Base-by-base conservation (phyloP, 2,888 invertebrate species). In the Caenorhabditis plicata region DNA sequence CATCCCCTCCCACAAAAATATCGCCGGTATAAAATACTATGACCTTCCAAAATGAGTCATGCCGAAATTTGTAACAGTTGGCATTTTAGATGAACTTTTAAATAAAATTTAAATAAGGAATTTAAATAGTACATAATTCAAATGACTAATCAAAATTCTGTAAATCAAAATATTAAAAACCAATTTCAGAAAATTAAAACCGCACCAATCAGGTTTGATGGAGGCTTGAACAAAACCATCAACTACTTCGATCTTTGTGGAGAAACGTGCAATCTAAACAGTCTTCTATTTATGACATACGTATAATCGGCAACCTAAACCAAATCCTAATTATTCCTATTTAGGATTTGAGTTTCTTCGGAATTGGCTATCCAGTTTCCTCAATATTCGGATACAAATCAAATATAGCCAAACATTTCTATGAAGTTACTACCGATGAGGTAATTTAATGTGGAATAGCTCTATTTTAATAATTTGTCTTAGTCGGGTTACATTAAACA, bases 321-420 rank as follows among this genome's bases (percentile, higher is more conserved):
- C n/a, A n/a, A n/a, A n/a, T n/a, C n/a, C n/a, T n/a, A n/a, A n/a
- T n/a, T n/a, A n/a, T n/a, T n/a, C n/a, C n/a, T 26, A 1, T 22
- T 23, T 48, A 54, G 53, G n/a, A 7, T 8, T 5, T 15, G 22
- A 19, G 27, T 44, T 23, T 31, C 15, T 54, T 62, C n/a, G 69
- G 60, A 4, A 20, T 64, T 9, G 32, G 45, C 9, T 70, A 63
- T 42, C 70, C 69, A n/a, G 48, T 64, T 1, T 53, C 69, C 3
- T 22, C 39, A 5, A 39, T 70, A 26, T 44, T 64, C 9, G 20
- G 35, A 1, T 73, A 70, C 49, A 44, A 68, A 33, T 62, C 72
- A 13, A 73, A 73, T 47, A 73, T 73, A 42, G 72, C 67, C 27
- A 73, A 73, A 38, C 64, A 73, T 43, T 68, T 73, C 40, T 73